Evolutionary conservation across 2,888 invertebrate species (phyloP).

Genomic region (Microdon myrmicae): DNA sequence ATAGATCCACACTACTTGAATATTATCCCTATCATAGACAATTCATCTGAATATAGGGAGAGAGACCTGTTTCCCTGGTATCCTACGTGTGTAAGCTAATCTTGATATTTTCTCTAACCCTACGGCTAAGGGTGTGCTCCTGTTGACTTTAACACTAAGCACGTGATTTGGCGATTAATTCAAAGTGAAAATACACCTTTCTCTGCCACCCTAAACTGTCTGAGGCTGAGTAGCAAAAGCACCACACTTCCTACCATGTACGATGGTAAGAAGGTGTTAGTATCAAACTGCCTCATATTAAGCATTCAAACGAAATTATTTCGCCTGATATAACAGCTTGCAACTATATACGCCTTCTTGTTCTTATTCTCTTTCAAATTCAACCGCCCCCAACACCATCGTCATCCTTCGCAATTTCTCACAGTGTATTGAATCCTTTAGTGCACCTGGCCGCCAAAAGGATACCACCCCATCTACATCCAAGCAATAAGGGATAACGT

Average conservation of each 20-base stretch:
- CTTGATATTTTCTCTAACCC: constrained; percentile 23
- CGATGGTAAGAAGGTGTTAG: constrained; percentile 20
- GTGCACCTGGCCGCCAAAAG: constrained; percentile 29
- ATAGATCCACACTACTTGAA: constrained; percentile 33
- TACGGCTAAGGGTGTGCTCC: constrained; percentile 32
- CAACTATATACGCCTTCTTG: constrained; percentile 9
- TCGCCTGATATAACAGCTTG: constrained; percentile 15
- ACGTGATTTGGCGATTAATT: constrained; percentile 51
- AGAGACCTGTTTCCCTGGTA: constrained; percentile 36
- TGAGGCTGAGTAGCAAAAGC: too few relatives aligned
- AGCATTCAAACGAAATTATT: constrained; percentile 29
- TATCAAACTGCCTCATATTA: constrained; percentile 23
- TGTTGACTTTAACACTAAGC: constrained; percentile 50
- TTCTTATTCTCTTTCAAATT: too few relatives aligned
- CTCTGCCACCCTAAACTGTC: too few relatives aligned
- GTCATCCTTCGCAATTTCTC: too few relatives aligned
- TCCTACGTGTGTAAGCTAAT: constrained; percentile 20
- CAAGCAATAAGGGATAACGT: too few relatives aligned
- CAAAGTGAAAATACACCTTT: constrained; percentile 23
- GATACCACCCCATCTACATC: constrained; percentile 1
- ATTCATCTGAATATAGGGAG: constrained; percentile 24
- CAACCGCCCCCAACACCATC: too few relatives aligned
- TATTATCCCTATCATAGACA: constrained; percentile 18
- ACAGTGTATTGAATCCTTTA: too few relatives aligned
- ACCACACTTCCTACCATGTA: too few relatives aligned